phyloP scores from a whole-genome alignment of 2,888 invertebrate species.

The Yponomeuta malinellus region DNA sequence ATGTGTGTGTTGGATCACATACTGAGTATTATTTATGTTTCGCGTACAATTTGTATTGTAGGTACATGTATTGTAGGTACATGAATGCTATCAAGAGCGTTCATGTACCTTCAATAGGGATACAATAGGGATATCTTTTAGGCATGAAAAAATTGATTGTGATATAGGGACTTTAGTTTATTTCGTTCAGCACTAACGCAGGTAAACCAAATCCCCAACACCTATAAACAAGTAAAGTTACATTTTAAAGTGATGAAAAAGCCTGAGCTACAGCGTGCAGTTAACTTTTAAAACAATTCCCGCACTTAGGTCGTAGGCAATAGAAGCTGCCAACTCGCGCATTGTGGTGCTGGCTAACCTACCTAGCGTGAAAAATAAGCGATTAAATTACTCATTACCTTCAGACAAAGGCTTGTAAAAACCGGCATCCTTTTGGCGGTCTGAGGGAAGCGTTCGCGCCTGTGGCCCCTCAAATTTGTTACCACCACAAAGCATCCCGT shows the following conservation, averaged over 20 bases:
- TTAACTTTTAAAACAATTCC: neutral
- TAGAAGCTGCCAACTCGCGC: neutral
- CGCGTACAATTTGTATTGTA: too few relatives aligned
- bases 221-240: too few relatives aligned
- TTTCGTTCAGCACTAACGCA: too few relatives aligned
- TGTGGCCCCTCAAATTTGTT: constrained; percentile 53
- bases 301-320: neutral
- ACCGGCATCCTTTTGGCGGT: neutral
- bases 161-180: too few relatives aligned
- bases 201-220: too few relatives aligned
- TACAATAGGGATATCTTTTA: too few relatives aligned
- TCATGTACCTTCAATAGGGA: too few relatives aligned
- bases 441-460: constrained; percentile 22
- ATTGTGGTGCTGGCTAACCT: neutral
- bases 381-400: constrained; percentile 1
- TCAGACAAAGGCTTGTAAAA: neutral
- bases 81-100: too few relatives aligned
- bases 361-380: neutral
- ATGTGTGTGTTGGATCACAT: too few relatives aligned
- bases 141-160: too few relatives aligned
- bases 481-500: constrained; percentile 58
- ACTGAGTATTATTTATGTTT: too few relatives aligned
- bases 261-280: neutral
- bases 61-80: too few relatives aligned
- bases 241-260: neutral